A percentile compares a stretch with the other conserved stretches of the same genome.
These are phyloP conservation scores for Latrodectus hesperus DNA, from an alignment of 2,888 invertebrate species.

Conservation along the genomic window DNA sequence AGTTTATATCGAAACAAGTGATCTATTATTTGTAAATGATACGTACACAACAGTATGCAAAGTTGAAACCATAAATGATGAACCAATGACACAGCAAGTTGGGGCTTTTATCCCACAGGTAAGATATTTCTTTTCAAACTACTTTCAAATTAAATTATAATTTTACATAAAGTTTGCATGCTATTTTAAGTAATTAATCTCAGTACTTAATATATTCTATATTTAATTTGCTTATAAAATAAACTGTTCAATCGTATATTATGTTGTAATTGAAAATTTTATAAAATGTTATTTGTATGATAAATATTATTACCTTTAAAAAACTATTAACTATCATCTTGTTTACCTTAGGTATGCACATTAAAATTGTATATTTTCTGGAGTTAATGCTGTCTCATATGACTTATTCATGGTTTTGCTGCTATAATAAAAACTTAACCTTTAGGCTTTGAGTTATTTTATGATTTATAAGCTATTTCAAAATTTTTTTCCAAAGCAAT, in stretches of 20 bases:
- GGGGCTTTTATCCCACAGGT: conserved; percentile 75
- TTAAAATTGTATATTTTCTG: too few relatives aligned
- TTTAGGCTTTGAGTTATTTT: too few relatives aligned
- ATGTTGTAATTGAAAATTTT: not conserved
- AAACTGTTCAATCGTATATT: not conserved
- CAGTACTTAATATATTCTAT: conserved; percentile 56
- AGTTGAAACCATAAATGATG: conserved; percentile 74
- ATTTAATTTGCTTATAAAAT: not conserved
- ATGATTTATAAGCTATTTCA: too few relatives aligned
- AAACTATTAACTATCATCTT: too few relatives aligned
- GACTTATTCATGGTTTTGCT: too few relatives aligned
- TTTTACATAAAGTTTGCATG: not conserved
- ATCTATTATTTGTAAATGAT: conserved; percentile 45
- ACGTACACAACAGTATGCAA: conserved; percentile 73
- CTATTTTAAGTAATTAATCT: not conserved
- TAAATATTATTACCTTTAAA: too few relatives aligned
- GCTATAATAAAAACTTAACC: too few relatives aligned
- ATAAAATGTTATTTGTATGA: not conserved
- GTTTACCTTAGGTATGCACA: too few relatives aligned
- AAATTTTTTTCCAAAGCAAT: too few relatives aligned
- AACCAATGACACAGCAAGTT: conserved; percentile 74
- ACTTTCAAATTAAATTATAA: not conserved
- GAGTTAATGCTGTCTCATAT: too few relatives aligned
- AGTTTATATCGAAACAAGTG: conserved; percentile 42
- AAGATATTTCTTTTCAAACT: not conserved